Evolutionary conservation across 2,888 invertebrate species (phyloP), one percentile per base, ranked within the genome.

Genomic region (Lissonota sp.): DNA sequence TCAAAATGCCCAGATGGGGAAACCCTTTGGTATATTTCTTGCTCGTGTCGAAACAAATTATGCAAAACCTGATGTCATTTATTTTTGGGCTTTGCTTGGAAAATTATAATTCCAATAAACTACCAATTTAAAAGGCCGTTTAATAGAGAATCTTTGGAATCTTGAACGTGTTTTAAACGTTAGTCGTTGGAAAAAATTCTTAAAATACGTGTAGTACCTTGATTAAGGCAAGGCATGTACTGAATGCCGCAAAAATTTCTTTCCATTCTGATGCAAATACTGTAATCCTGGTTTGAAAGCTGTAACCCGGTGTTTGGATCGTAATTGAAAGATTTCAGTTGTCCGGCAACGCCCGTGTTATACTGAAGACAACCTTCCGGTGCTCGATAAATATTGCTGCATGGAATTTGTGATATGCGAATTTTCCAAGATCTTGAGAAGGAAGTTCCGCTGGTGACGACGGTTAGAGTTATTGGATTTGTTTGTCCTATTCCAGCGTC

Each of bases 211-310:
- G n/a, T n/a, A n/a, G 87, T 88, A 95, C 96, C 95, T 82, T 95
- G 93, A 88, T 97, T 96, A 1, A 94, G 92, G 86, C 97, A 97
- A 4, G 95, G 95, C 12, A 95, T 95, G 89, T 97, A 97, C 87
- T 97, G 97, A 60, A 97, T 96, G 0, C 97, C 96, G 86, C 98
- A 98, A 90, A 97, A 97, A 90, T 97, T 98, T 80, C 96, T 94
- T 91, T 98, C 98, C 89, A 96, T 96, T 42, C 98, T 93, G 53
- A 98, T 94, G 90, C 98, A 98, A 83, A 97, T 95, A 83, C 97
- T 96, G 91, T 98, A 98, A 91, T 98, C 97, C 91, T 98, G 97
- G 92, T 97, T 97, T 74, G 97, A 97, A 14, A 98, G 94, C 88
- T 97, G 97, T 1, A 96, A 93, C 0, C 97, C 97, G 0, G 94